Conservation (phyloP, 35 echinoderm and acorn worm species). For the Anneissia japonica region DNA sequence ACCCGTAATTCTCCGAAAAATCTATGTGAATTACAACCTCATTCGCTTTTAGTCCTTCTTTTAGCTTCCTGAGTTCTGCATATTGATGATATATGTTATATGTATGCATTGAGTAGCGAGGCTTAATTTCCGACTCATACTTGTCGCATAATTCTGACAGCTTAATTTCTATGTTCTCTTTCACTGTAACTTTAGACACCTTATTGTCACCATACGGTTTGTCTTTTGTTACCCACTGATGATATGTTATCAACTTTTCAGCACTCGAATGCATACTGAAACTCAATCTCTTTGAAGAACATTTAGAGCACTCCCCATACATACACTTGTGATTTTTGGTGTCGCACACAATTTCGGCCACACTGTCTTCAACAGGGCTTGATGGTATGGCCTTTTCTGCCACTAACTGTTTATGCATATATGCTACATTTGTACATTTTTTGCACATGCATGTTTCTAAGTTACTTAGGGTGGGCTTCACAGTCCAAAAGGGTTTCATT, state of each 20-base stretch:
- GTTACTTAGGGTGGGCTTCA: background rate
- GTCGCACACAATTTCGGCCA: too few relatives aligned
- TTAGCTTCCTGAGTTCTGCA: background rate
- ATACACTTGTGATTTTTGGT: too few relatives aligned
- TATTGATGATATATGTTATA: slow-evolving; percentile 31
- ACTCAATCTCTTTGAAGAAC: too few relatives aligned
- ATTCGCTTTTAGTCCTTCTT: background rate
- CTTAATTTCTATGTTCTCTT: background rate
- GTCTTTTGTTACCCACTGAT: background rate
- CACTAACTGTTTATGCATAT: background rate
- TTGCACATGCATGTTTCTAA: slow-evolving; percentile 9
- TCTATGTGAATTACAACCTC: slow-evolving; percentile 2
- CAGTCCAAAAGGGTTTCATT: slow-evolving; percentile 14
- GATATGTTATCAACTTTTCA: too few relatives aligned
- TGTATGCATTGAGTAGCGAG: background rate
- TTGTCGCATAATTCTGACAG: background rate
- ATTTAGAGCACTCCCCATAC: too few relatives aligned
- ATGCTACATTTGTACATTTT: background rate
- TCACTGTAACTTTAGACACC: background rate
- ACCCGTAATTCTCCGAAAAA: slow-evolving; percentile 21
- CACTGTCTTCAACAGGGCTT: too few relatives aligned
- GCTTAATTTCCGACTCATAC: background rate
- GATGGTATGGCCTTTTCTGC: too few relatives aligned
- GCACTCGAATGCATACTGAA: too few relatives aligned
- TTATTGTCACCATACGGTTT: background rate